Evolutionary conservation across 2,113 vertebrate genomes (phyloP), one percentile per base, ranked within the genome.

Genomic region (Corvus cornix): DNA sequence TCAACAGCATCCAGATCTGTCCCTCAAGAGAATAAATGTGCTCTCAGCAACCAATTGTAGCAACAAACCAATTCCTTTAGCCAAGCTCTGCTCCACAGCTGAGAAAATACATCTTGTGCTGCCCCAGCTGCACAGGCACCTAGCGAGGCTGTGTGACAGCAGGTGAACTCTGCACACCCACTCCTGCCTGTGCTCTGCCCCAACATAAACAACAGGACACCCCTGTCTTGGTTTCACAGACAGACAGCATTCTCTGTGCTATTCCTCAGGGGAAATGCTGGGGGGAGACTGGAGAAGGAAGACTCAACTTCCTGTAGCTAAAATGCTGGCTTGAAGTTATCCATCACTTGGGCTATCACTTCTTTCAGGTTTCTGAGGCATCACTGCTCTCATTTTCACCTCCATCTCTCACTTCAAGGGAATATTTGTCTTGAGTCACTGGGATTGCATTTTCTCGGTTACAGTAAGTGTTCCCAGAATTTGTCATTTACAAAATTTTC

Each of bases 61-160:
- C 85, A 93, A 87, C 79, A 96, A 95, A 93, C 44, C 56, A 75
- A 4, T 58, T 80, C 70, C 69, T 95, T 87, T 24, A 73, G 53
- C 41, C 27, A 12, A 7, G 10, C 33, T 43, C 74, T 60, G 41
- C 55, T 79, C 33, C 11, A 5, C 79, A 75, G 49, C 83, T 89
- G 85, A 94, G 83, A 73, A 94, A 92, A 95, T 30, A 67, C 35
- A 37, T 31, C 43, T 44, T 17, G 49, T 3, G 3, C 69, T 72
- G 68, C 55, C 58, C 83, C 89, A 76, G 83, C 74, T 89, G 76
- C n/a, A 31, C 39, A 43, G 11, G 5, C 27, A 69, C 82, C 86
- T 55, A 59, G 37, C 26, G 63, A 20, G 68, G 44, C 30, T 30
- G 0, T 22, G 19, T 3, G 17, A 20, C 56, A 70, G 52, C 3